A percentile compares a stretch with the other conserved stretches of the same genome.
These are phyloP conservation scores for Eulemur mongoz DNA, from an alignment of 2,797 vertebrate species.

Conservation along the genomic window DNA sequence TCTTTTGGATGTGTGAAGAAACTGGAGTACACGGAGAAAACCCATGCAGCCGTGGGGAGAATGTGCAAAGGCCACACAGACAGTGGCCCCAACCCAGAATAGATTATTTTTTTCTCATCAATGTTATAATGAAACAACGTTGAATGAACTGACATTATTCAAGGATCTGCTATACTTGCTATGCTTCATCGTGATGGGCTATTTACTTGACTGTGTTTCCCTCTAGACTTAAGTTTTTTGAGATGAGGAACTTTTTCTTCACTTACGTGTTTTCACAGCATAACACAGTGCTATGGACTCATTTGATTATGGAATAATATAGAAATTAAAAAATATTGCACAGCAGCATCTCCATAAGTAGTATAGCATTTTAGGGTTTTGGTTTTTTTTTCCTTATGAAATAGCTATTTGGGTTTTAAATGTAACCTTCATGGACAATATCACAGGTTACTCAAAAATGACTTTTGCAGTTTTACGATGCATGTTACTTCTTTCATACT, in stretches of 20 bases:
- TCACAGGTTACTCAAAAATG: not conserved
- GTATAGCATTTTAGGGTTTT: not conserved
- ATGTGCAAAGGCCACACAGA: not conserved
- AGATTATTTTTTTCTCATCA: not conserved
- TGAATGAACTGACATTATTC: not conserved
- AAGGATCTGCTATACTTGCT: not conserved
- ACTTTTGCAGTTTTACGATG: not conserved
- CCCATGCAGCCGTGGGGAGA: not conserved
- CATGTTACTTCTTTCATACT: not conserved
- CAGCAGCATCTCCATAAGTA: not conserved
- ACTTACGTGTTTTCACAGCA: not conserved
- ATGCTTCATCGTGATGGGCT: not conserved
- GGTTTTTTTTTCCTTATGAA: not conserved
- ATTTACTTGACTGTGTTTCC: not conserved
- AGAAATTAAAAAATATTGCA: not conserved
- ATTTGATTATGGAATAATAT: not conserved
- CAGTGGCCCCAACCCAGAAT: not conserved
- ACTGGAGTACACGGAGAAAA: not conserved
- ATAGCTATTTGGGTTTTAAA: conserved; percentile 12
- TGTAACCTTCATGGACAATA: not conserved
- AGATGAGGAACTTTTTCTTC: not conserved
- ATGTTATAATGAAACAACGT: not conserved
- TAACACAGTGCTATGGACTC: not conserved
- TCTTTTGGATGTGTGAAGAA: not conserved
- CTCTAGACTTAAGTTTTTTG: not conserved